Percentiles rank a stretch among this genome's conserved stretches.
phyloP scores from a whole-genome alignment of 2,113 vertebrate species.

The Eptatretus burgeri region DNA sequence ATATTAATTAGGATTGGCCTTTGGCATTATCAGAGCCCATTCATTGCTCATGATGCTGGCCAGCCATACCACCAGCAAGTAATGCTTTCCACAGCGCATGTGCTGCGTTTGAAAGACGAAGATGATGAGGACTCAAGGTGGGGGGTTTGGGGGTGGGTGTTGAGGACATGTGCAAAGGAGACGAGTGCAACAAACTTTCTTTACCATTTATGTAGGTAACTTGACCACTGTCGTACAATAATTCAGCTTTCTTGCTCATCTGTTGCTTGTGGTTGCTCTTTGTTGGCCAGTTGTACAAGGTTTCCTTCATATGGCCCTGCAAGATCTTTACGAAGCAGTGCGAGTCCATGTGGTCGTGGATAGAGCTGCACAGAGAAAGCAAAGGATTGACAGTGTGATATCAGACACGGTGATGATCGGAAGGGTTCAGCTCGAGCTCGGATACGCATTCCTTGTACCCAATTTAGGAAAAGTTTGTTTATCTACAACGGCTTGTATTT shows the following conservation, averaged over 20 bases:
- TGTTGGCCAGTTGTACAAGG: slow-evolving; percentile 50
- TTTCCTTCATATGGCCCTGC: slow-evolving; percentile 78
- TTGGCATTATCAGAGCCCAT: no score
- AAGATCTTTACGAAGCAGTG: slow-evolving; percentile 96
- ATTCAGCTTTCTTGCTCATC: slow-evolving; percentile 54
- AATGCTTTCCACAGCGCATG: no score
- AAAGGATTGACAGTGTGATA: no score
- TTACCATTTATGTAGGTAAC: slow-evolving; percentile 90
- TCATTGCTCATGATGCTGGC: no score
- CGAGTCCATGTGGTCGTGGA: slow-evolving; percentile 79
- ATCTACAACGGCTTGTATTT: no score
- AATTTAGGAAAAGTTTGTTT: no score
- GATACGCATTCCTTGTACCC: no score
- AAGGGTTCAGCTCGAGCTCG: no score
- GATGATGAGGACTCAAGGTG: not conserved
- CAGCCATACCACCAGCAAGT: no score
- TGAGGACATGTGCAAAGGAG: not conserved
- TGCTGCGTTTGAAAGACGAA: not conserved
- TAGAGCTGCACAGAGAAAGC: slow-evolving; percentile 27
- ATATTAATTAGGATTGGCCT: no score
- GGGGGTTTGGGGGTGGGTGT: not conserved
- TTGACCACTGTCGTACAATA: slow-evolving; percentile 41
- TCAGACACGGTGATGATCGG: no score
- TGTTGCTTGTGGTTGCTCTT: slow-evolving; percentile 25
- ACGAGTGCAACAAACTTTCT: slow-evolving; percentile 6